phyloP scores from a whole-genome alignment of 2,888 invertebrate genomes.

The Antheraea assamensis region DNA sequence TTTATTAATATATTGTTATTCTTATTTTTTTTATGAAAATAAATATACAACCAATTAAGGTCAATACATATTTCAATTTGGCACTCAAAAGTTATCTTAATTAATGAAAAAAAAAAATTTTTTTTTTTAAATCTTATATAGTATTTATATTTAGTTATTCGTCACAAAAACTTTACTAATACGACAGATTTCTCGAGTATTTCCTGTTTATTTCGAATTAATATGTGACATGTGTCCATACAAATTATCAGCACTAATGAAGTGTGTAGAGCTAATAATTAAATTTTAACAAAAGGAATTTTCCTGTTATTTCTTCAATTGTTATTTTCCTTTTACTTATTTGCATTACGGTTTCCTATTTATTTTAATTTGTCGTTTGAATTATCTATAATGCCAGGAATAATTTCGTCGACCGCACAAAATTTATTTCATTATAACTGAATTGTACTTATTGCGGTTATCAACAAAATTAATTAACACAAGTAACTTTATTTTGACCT shows the following conservation, averaged over 20 bases:
- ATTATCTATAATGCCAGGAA: conserved; percentile 5
- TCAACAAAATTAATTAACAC: conserved; percentile 2
- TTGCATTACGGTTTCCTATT: conserved; percentile 20
- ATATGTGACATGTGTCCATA: conserved; percentile 29
- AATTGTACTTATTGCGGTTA: background rate
- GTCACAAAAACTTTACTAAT: conserved; percentile 15
- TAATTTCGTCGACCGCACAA: conserved; percentile 5
- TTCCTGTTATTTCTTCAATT: conserved; percentile 33
- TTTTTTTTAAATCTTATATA: background rate
- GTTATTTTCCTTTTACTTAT: conserved; percentile 35
- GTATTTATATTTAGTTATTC: background rate
- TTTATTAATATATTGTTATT: too few species aligned
- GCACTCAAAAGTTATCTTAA: too few species aligned
- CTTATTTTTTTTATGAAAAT: too few species aligned
- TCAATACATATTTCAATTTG: too few species aligned
- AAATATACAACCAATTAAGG: too few species aligned
- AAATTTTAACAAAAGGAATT: conserved; percentile 30
- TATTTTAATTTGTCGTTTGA: conserved; percentile 8
- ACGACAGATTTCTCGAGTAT: conserved; percentile 24
- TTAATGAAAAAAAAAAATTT: too few species aligned
- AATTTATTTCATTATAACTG: background rate
- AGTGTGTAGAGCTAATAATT: conserved; percentile 30
- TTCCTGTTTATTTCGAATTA: conserved; percentile 40
- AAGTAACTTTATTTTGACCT: background rate
- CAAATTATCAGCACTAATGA: conserved; percentile 31